These are phyloP conservation scores for Esperia sulphurella DNA, from an alignment of 2,888 invertebrate species.

Conservation along the genomic window DNA sequence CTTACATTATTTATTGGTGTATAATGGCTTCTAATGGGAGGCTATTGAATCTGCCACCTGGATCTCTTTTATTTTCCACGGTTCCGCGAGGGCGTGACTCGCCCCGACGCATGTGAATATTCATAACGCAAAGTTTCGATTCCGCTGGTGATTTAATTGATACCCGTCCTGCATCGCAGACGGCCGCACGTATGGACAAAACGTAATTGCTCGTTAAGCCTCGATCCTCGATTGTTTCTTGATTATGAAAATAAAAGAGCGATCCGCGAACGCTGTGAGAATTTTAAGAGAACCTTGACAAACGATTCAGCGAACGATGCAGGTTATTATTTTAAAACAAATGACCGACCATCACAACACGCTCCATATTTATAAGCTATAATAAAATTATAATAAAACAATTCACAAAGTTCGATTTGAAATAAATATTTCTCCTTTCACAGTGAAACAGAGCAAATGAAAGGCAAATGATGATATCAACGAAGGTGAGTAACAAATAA, in stretches of 20 bases:
- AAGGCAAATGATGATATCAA: constrained; percentile 63
- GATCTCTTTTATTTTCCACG: constrained; percentile 60
- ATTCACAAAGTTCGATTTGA: constrained; percentile 9
- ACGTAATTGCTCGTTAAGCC: constrained; percentile 74
- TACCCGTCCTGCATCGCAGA: constrained; percentile 43
- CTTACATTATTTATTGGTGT: constrained; percentile 72
- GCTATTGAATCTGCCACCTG: constrained; percentile 75
- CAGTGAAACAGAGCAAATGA: constrained; percentile 10
- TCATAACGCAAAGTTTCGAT: constrained; percentile 54
- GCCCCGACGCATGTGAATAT: constrained; percentile 57
- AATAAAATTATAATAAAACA: constrained; percentile 17
- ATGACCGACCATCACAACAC: constrained; percentile 19
- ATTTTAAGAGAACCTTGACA: constrained; percentile 42
- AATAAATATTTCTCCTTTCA: constrained; percentile 14
- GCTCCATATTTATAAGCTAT: constrained; percentile 20
- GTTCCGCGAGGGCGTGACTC: constrained; percentile 36
- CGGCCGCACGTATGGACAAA: constrained; percentile 55
- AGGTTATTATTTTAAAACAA: constrained; percentile 32
- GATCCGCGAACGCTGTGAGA: constrained; percentile 34
- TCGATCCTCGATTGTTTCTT: constrained; percentile 69
- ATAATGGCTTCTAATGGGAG: constrained; percentile 76
- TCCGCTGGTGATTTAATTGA: constrained; percentile 64
- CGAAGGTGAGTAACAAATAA: constrained; percentile 55
- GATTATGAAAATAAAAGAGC: constrained; percentile 64
- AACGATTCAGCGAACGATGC: constrained; percentile 29